Conservation (phyloP, 1,140 invertebrate species). For the Sycobia sp. region DNA sequence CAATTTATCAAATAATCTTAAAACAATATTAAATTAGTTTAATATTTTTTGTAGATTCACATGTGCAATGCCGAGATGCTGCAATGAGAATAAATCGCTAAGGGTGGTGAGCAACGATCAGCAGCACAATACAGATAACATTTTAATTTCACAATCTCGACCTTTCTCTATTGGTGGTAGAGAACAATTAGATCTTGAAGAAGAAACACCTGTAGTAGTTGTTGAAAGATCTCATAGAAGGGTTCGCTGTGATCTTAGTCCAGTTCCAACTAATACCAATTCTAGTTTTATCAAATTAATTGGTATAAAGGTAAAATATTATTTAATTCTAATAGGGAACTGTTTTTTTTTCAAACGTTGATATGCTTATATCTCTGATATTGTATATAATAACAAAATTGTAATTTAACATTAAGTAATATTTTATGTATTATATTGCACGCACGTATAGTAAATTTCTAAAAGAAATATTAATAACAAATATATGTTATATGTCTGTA, state of each 20-base stretch:
- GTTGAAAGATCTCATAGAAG: conserved; percentile 58
- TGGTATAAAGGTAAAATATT: conserved; percentile 54
- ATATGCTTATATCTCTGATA: too few relatives aligned
- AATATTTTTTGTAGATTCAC: conserved; percentile 30
- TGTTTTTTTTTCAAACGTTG: too few relatives aligned
- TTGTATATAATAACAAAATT: too few relatives aligned
- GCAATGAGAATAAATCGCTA: conserved; percentile 60
- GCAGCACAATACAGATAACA: conserved; percentile 52
- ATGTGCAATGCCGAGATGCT: conserved; percentile 63
- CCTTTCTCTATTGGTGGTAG: conserved; percentile 51
- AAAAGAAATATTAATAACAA: too few relatives aligned
- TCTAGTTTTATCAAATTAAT: conserved; percentile 54
- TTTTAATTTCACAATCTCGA: conserved; percentile 50
- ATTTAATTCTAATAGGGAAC: neutral
- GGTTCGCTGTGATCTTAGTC: conserved; percentile 58
- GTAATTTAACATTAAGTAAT: too few relatives aligned
- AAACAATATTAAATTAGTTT: neutral
- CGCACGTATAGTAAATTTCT: too few relatives aligned
- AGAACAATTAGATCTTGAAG: conserved; percentile 52
- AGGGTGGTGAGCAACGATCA: conserved; percentile 56
- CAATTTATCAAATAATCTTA: neutral
- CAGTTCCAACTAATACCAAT: conserved; percentile 55
- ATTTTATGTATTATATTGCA: too few relatives aligned
- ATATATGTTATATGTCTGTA: too few relatives aligned
- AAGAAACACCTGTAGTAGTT: conserved; percentile 50